These are phyloP conservation scores for Chrysopa pallens DNA, from an alignment of 1,140 invertebrate genomes.

Conservation along the genomic window DNA sequence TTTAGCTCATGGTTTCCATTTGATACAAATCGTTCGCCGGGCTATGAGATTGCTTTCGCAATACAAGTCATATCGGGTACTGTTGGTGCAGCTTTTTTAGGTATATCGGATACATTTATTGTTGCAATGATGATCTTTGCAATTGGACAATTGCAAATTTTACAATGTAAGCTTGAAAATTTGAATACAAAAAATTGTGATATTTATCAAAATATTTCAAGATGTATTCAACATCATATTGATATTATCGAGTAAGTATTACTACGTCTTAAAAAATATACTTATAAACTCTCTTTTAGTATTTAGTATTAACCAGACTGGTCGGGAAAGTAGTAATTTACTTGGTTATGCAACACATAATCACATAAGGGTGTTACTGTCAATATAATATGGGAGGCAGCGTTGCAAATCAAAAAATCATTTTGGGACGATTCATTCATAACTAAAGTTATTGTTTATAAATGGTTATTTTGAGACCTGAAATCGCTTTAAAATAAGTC, in stretches of 20 bases:
- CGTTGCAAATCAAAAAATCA: no score
- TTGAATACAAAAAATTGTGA: background rate
- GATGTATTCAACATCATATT: slow-evolving; percentile 12
- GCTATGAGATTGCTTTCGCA: slow-evolving; percentile 7
- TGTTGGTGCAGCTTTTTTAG: slow-evolving; percentile 8
- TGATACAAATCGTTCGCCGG: slow-evolving; percentile 6
- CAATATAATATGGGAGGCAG: no score
- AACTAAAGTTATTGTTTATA: no score
- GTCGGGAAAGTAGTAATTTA: no score
- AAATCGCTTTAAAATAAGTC: no score
- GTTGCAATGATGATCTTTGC: slow-evolving; percentile 10
- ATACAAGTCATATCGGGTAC: slow-evolving; percentile 9
- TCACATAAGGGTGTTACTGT: no score
- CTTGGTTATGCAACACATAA: no score
- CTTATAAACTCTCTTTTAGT: no score
- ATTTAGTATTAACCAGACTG: no score
- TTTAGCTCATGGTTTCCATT: slow-evolving; percentile 15
- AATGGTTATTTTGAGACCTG: no score
- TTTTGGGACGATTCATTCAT: no score
- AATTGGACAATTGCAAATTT: slow-evolving; percentile 9
- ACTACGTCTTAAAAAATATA: no score
- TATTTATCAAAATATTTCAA: background rate
- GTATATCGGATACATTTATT: slow-evolving; percentile 10
- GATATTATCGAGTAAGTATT: slow-evolving; percentile 6
- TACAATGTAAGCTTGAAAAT: slow-evolving; percentile 7